A percentile compares a stretch with the other conserved stretches of the same genome.
phyloP scores from a whole-genome alignment of 1,140 invertebrate genomes.

The Steinernema feltiae region DNA sequence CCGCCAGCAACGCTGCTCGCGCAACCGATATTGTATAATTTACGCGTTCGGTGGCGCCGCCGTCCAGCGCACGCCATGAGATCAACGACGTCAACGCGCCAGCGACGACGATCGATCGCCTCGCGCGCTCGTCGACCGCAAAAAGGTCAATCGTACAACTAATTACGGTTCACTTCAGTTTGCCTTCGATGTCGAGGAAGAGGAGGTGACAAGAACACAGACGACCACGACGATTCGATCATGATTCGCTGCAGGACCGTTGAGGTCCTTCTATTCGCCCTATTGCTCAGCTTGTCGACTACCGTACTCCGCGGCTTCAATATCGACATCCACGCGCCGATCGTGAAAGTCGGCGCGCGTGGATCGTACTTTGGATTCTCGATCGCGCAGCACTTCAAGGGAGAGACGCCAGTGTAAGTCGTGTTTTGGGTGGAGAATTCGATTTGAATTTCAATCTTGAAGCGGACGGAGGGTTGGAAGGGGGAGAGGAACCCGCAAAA shows the following conservation, averaged over 20 bases:
- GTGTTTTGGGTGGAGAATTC: conserved; percentile 37
- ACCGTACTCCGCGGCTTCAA: too few relatives aligned
- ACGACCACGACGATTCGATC: background rate
- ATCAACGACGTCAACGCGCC: background rate
- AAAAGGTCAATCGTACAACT: background rate
- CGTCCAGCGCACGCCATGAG: background rate
- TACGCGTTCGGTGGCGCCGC: background rate
- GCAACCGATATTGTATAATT: background rate
- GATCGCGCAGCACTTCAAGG: conserved; percentile 69
- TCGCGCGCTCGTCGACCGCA: background rate
- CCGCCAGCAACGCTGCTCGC: background rate
- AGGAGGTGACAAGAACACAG: background rate
- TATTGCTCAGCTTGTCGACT: too few relatives aligned
- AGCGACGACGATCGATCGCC: background rate
- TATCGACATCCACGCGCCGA: conserved; percentile 74
- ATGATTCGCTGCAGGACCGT: too few relatives aligned
- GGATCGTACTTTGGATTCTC: conserved; percentile 82
- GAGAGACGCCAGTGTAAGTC: conserved; percentile 43
- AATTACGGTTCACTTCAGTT: background rate
- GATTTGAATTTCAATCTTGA: too few relatives aligned
- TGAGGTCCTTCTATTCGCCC: too few relatives aligned
- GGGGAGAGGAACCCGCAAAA: too few relatives aligned
- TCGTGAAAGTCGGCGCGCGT: conserved; percentile 69
- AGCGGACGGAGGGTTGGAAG: too few relatives aligned
- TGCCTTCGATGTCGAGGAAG: background rate